Conservation (phyloP, 2,113 vertebrate genomes). For the Pollimyrus isidori region DNA sequence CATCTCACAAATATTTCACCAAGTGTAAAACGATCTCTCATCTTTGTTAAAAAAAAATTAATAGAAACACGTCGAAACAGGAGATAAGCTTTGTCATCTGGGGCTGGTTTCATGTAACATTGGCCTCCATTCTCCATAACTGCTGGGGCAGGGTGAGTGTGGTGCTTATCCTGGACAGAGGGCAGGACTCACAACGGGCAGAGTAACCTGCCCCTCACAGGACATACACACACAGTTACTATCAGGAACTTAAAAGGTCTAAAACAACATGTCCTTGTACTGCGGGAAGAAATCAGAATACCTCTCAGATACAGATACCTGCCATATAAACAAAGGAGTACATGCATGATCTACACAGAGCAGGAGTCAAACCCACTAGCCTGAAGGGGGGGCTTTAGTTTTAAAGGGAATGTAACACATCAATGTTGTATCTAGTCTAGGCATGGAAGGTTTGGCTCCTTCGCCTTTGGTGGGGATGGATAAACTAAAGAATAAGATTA, state of each 20-base stretch:
- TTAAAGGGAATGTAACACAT: not conserved
- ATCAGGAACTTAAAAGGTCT: not conserved
- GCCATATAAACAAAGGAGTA: not conserved
- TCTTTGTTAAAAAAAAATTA: not conserved
- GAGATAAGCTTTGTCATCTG: not conserved
- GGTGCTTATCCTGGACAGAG: not conserved
- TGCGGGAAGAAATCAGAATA: not conserved
- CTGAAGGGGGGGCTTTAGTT: not conserved
- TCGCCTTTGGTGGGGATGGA: not conserved
- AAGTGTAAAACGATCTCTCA: not conserved
- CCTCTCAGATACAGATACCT: not conserved
- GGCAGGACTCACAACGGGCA: not conserved
- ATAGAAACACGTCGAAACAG: not conserved
- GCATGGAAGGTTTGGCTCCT: not conserved
- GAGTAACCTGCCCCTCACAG: not conserved
- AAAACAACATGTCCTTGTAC: not conserved
- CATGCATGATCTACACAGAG: not conserved
- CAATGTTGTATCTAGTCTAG: not conserved
- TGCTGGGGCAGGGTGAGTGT: not conserved
- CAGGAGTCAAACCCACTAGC: not conserved
- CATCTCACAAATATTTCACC: constrained; percentile 2
- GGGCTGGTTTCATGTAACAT: not conserved
- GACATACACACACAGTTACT: not conserved
- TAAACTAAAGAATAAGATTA: not conserved
- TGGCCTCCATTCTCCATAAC: not conserved